phyloP scores from a whole-genome alignment of 2,797 vertebrate genomes.

The Triplophysa yarkandensis region DNA sequence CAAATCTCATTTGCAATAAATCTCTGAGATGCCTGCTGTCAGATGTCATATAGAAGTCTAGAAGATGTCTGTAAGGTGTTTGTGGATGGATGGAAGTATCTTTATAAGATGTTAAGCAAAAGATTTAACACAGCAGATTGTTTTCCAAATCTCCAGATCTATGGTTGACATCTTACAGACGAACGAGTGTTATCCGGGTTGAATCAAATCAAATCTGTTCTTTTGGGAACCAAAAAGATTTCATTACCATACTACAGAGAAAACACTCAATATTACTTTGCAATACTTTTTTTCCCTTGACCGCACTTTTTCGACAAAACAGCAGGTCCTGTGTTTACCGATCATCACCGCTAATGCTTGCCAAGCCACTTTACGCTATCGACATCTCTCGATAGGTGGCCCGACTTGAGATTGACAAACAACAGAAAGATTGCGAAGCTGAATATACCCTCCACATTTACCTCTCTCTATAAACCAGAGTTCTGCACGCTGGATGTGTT shows the following conservation, averaged over 20 bases:
- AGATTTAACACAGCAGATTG: no score
- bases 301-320: slow-evolving; percentile 22
- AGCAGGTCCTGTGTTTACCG: slow-evolving; percentile 31
- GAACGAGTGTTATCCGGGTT: no score
- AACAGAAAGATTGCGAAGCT: slow-evolving; percentile 45
- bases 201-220: no score
- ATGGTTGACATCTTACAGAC: no score
- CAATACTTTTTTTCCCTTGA: slow-evolving; percentile 1
- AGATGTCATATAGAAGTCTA: no score
- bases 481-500: slow-evolving; percentile 12
- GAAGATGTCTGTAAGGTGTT: no score
- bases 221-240: no score
- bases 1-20: no score
- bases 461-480: background rate
- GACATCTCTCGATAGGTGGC: slow-evolving; percentile 42
- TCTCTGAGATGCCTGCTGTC: no score
- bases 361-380: slow-evolving; percentile 26
- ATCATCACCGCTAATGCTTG: slow-evolving; percentile 47
- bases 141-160: no score
- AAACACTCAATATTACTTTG: slow-evolving; percentile 18
- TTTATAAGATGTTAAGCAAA: no score
- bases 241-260: background rate
- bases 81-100: no score
- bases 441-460: slow-evolving; percentile 27
- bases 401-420: slow-evolving; percentile 47